Percentiles rank a stretch among this genome's conserved stretches.
These are phyloP conservation scores for Meriones unguiculatus DNA, from an alignment of 2,113 vertebrate species.

Conservation along the genomic window DNA sequence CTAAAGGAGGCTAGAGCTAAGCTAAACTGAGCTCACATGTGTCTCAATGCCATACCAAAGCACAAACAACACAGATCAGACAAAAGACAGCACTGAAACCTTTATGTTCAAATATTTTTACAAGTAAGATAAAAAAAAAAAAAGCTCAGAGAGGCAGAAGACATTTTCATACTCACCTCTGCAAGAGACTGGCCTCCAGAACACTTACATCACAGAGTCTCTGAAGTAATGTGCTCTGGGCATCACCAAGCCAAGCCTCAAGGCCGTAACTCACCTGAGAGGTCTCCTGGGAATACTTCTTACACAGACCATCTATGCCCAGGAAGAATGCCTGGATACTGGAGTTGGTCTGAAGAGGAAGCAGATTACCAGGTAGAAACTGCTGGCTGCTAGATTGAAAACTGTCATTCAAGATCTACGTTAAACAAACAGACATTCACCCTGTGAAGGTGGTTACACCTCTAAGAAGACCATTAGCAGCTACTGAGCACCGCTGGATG, in stretches of 20 bases:
- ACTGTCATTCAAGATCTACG: background rate
- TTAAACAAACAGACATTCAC: background rate
- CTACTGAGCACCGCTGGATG: background rate
- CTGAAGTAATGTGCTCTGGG: background rate
- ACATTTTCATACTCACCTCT: background rate
- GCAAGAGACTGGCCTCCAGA: background rate
- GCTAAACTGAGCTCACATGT: background rate
- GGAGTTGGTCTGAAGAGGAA: constrained; percentile 89
- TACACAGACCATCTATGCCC: constrained; percentile 88
- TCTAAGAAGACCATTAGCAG: background rate
- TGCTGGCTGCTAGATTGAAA: background rate
- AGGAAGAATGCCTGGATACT: constrained; percentile 93
- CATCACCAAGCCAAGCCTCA: background rate
- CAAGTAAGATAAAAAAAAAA: background rate
- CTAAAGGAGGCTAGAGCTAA: background rate
- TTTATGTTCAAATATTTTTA: background rate
- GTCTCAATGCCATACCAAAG: background rate
- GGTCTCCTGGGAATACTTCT: constrained; percentile 90
- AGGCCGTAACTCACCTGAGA: constrained; percentile 88
- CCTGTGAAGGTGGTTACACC: background rate
- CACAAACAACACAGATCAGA: background rate
- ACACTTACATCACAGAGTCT: too few species aligned
- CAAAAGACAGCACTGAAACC: background rate
- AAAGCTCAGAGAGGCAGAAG: background rate
- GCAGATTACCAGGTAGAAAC: background rate